Evolutionary conservation across 1,140 invertebrate genomes (phyloP).

Genomic region (Triops cancriformis): DNA sequence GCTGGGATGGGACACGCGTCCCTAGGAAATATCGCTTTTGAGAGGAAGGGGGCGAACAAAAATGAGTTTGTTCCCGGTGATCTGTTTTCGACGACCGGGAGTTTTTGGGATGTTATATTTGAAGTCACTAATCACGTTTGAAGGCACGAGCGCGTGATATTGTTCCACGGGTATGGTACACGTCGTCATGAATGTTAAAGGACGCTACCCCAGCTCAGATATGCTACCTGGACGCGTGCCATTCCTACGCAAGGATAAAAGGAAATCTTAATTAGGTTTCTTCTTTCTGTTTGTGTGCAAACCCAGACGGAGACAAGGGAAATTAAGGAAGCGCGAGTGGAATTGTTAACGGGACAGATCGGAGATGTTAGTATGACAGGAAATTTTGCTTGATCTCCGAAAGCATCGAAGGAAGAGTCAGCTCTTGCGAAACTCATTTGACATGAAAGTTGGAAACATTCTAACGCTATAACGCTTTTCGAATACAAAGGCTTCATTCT

Average conservation of each 20-base stretch:
- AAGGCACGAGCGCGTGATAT: background rate
- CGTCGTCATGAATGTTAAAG: background rate
- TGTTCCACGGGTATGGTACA: background rate
- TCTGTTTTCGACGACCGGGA: background rate
- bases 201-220: background rate
- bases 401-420: background rate
- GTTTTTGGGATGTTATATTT: background rate
- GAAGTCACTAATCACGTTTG: background rate
- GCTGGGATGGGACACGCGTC: too few relatives aligned
- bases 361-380: background rate
- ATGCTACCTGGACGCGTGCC: conserved; percentile 3
- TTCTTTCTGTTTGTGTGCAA: background rate
- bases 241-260: background rate
- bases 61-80: too few relatives aligned
- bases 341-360: background rate
- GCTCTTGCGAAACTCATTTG: background rate
- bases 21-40: too few relatives aligned
- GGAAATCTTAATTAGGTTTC: conserved; percentile 1
- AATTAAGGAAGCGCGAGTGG: background rate
- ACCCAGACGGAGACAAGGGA: background rate
- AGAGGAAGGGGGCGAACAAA: too few relatives aligned
- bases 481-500: too few relatives aligned
- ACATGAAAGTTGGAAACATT: too few relatives aligned
- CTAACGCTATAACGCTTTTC: too few relatives aligned
- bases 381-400: background rate